A percentile compares a stretch with the other conserved stretches of the same genome.
These are phyloP conservation scores for Spinibarbus caldwelli DNA, from an alignment of 2,797 vertebrate genomes.

Conservation along the genomic window DNA sequence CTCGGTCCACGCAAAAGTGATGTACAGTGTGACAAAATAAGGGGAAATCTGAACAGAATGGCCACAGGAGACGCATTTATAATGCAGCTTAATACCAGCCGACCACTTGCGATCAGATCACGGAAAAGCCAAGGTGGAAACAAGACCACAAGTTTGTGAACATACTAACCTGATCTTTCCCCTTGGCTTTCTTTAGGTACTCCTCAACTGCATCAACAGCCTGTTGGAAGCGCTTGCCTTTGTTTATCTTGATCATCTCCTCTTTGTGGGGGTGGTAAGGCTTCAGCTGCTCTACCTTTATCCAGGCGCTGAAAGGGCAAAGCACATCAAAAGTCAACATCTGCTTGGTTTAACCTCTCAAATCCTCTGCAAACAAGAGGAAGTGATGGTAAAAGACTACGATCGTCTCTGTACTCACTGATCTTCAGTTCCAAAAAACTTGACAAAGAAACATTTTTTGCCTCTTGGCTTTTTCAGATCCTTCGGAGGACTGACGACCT, in stretches of 20 bases:
- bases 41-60: too few species aligned
- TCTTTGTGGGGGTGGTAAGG: constrained; percentile 97
- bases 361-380: background rate
- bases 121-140: background rate
- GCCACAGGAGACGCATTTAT: background rate
- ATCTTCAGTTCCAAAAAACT: constrained; percentile 99
- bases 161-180: constrained; percentile 89
- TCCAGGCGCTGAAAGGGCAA: constrained; percentile 88
- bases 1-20: too few species aligned
- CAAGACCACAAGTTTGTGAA: background rate
- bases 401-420: constrained; percentile 84
- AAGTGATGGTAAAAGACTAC: background rate
- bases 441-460: constrained; percentile 99
- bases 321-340: constrained; percentile 12
- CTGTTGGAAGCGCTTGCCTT: constrained; percentile 98
- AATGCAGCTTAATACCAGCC: background rate
- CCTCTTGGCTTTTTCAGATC: constrained; percentile 98
- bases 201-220: constrained; percentile 97
- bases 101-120: background rate
- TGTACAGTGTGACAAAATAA: background rate
- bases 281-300: constrained; percentile 98
- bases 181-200: constrained; percentile 94
- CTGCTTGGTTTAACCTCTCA: too few species aligned
- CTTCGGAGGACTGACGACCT: constrained; percentile 98
- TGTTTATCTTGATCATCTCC: constrained; percentile 99